These are phyloP conservation scores for Marisa cornuarietis DNA, from an alignment of 1,140 invertebrate species.

Conservation along the genomic window DNA sequence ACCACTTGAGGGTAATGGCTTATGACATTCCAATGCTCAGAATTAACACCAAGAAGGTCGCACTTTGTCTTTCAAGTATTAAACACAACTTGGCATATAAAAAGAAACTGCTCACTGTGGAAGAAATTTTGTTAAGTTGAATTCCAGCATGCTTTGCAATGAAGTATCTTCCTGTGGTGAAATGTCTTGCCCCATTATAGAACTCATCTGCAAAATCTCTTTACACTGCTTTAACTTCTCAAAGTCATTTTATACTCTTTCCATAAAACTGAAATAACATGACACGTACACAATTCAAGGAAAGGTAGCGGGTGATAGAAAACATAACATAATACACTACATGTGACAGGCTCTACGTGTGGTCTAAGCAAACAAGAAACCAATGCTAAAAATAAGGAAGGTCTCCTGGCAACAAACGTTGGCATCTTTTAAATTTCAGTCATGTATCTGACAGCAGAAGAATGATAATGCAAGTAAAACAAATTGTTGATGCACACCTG, in stretches of 20 bases:
- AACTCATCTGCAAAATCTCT: conserved; percentile 73
- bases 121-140: conserved; percentile 81
- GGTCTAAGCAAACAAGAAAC: too few species aligned
- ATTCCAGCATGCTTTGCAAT: conserved; percentile 86
- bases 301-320: background rate
- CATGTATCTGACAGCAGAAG: too few species aligned
- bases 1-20: too few species aligned
- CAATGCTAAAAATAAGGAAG: too few species aligned
- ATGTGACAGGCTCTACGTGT: background rate
- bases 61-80: too few species aligned
- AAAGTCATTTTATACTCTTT: background rate
- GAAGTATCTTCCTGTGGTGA: conserved; percentile 74
- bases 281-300: background rate
- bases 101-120: conserved; percentile 65
- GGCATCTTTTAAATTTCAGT: too few species aligned
- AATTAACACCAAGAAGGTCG: too few species aligned
- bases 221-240: background rate
- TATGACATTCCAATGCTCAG: too few species aligned
- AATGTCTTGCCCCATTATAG: conserved; percentile 77
- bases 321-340: background rate
- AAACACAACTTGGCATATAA: conserved; percentile 1
- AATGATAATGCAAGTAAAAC: too few species aligned
- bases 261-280: background rate
- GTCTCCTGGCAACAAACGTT: too few species aligned
- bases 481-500: too few species aligned